Conservation (phyloP, 92 coral and sea anemone species). For the Palythoa grandis region DNA sequence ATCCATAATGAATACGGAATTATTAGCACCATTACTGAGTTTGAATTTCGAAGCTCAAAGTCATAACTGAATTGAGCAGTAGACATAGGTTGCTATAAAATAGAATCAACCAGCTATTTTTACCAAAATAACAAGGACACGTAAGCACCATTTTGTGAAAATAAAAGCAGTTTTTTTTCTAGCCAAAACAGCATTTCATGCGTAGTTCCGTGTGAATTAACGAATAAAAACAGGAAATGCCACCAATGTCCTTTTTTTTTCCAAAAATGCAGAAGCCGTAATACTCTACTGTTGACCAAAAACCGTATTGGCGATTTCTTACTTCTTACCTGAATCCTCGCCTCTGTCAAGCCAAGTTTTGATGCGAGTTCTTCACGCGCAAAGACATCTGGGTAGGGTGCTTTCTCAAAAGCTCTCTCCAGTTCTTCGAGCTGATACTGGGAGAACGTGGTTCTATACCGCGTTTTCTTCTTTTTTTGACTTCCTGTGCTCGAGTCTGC, state of each 20-base stretch:
- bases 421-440: conserved; percentile 97
- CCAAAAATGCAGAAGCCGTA: background rate
- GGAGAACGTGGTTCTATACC: conserved; percentile 97
- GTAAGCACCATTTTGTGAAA: background rate
- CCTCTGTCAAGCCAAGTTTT: conserved; percentile 94
- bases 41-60: conserved; percentile 4
- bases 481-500: conserved; percentile 57
- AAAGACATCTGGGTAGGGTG: conserved; percentile 99
- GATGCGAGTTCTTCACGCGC: conserved; percentile 97
- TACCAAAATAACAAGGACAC: background rate
- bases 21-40: background rate
- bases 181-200: background rate
- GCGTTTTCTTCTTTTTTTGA: conserved; percentile 94
- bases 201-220: background rate
- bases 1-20: background rate
- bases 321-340: conserved; percentile 86
- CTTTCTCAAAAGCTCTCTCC: conserved; percentile 96
- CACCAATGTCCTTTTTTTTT: background rate
- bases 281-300: background rate
- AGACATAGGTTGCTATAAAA: background rate
- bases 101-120: background rate
- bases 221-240: background rate
- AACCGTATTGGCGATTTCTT: background rate
- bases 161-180: conserved; percentile 3
- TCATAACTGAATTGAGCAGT: background rate